A percentile compares a stretch with the other conserved stretches of the same genome.
These are phyloP conservation scores for Embiotoca jacksoni DNA, from an alignment of 2,113 vertebrate genomes.

Conservation along the genomic window DNA sequence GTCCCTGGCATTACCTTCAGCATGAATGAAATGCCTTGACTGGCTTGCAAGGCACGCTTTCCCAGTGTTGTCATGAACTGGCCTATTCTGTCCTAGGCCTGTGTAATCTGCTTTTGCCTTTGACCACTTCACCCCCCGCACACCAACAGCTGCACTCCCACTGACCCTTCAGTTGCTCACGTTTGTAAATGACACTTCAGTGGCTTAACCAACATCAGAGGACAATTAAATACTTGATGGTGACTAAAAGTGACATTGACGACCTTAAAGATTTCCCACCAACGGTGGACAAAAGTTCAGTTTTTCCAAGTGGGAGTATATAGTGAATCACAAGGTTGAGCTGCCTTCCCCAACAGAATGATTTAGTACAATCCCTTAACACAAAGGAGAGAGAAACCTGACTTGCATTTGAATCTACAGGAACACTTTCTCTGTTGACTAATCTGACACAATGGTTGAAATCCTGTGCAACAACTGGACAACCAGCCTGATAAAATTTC, in stretches of 20 bases:
- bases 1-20: slow-evolving; percentile 14
- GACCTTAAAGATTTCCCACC: no score
- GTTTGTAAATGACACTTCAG: slow-evolving; percentile 9
- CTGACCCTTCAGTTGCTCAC: slow-evolving; percentile 9
- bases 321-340: not conserved
- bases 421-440: no score
- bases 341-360: not conserved
- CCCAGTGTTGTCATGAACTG: slow-evolving; percentile 11
- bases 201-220: not conserved
- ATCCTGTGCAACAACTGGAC: no score
- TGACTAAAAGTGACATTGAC: no score
- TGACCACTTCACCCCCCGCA: slow-evolving; percentile 25
- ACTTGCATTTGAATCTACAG: no score
- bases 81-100: slow-evolving; percentile 4
- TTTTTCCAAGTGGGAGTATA: not conserved
- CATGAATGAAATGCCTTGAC: slow-evolving; percentile 36
- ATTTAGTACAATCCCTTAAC: not conserved
- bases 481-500: no score
- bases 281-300: not conserved
- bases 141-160: slow-evolving; percentile 21
- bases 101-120: not conserved
- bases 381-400: no score
- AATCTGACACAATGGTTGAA: no score
- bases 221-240: not conserved
- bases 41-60: slow-evolving; percentile 12